Percentiles rank a stretch among this genome's conserved stretches.
phyloP scores from a whole-genome alignment of 2,113 vertebrate species.

The Falcunculus frontatus region DNA sequence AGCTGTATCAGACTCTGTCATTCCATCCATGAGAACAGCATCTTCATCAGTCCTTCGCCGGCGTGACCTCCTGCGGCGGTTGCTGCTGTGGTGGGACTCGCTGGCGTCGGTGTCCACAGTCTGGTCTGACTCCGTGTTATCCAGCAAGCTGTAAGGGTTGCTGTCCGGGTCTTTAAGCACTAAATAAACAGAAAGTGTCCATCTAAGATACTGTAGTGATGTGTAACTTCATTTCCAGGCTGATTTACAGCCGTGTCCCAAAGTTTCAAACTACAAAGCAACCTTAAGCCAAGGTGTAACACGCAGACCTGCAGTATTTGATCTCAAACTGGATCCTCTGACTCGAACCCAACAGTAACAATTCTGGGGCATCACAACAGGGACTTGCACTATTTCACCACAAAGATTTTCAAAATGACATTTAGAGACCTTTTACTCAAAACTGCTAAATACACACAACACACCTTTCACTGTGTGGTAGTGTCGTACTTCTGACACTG shows the following conservation, averaged over 20 bases:
- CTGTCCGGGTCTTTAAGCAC: conserved; percentile 89
- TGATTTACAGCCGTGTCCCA: neutral
- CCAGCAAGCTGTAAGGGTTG: conserved; percentile 86
- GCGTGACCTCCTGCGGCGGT: conserved; percentile 90
- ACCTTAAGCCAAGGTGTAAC: neutral
- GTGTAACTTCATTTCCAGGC: neutral
- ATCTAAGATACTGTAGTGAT: neutral
- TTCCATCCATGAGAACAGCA: conserved; percentile 90
- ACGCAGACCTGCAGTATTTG: neutral
- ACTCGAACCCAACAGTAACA: neutral
- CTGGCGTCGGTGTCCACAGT: conserved; percentile 94
- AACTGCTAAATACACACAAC: neutral
- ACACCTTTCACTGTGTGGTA: neutral
- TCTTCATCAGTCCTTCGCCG: conserved; percentile 94
- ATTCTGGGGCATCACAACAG: neutral
- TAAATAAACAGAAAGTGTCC: conserved; percentile 51
- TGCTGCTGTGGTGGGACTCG: conserved; percentile 88
- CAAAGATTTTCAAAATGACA: neutral
- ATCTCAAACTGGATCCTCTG: neutral
- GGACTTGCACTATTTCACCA: neutral
- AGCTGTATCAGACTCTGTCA: conserved; percentile 95
- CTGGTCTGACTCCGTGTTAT: conserved; percentile 97
- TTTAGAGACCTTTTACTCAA: neutral
- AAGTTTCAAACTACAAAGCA: neutral
- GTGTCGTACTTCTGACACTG: neutral